These are phyloP conservation scores for Crypturellus undulatus DNA, from an alignment of 2,113 vertebrate species.

Conservation along the genomic window DNA sequence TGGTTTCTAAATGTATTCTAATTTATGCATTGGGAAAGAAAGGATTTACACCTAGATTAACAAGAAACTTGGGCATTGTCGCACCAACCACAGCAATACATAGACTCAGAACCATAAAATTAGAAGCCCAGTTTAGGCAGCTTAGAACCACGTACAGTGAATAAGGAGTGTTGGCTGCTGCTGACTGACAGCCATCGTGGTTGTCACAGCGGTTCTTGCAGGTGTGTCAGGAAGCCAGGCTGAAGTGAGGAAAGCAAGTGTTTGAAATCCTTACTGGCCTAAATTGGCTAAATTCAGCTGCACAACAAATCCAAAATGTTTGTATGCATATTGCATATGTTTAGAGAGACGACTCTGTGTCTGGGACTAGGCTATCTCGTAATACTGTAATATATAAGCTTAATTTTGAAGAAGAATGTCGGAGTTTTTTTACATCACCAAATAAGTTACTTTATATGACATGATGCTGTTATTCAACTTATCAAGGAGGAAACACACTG, in stretches of 20 bases:
- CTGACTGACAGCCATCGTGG: neutral
- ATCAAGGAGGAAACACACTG: neutral
- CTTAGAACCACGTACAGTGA: neutral
- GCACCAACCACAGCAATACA: neutral
- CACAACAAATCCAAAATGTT: neutral
- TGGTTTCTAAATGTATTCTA: neutral
- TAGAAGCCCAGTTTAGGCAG: neutral
- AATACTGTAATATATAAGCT: neutral
- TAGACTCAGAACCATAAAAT: neutral
- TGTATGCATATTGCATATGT: neutral
- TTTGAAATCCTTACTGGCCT: neutral
- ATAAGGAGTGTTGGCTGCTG: neutral
- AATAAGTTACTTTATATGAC: neutral
- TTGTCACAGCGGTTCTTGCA: neutral
- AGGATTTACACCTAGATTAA: neutral
- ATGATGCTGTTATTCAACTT: neutral
- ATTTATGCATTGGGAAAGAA: neutral
- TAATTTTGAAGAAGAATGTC: neutral
- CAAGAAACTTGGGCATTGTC: neutral
- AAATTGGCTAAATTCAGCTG: neutral
- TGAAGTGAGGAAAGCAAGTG: fast-evolving
- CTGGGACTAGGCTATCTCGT: neutral
- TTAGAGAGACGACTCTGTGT: neutral
- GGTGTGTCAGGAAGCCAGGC: neutral
- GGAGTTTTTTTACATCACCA: neutral